phyloP scores from a whole-genome alignment of 2,888 invertebrate genomes.

The Drosophila tanythrix region DNA sequence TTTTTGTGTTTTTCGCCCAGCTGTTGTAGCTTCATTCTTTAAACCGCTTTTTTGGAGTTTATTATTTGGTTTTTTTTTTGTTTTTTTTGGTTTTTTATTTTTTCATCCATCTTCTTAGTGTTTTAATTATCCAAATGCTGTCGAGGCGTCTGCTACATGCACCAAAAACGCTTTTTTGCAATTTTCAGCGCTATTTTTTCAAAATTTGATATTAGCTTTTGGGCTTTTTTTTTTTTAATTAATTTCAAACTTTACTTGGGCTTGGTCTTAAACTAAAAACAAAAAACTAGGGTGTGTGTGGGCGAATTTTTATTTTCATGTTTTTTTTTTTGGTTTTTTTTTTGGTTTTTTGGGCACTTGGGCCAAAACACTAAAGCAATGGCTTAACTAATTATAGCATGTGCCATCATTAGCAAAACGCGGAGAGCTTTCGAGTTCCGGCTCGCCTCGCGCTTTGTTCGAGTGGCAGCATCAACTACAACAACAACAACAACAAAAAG shows the following conservation, averaged over 20 bases:
- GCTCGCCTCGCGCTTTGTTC: conserved; percentile 52
- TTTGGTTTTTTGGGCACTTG: conserved; percentile 45
- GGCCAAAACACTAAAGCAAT: conserved; percentile 39
- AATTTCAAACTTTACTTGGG: conserved; percentile 29
- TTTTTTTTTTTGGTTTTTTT: conserved; percentile 9
- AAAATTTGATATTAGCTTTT: conserved; percentile 23
- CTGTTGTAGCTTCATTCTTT: conserved; percentile 19
- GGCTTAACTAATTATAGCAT: conserved; percentile 70
- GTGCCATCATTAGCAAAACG: conserved; percentile 51
- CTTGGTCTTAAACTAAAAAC: not conserved
- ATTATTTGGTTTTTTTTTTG: not conserved
- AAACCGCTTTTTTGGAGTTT: conserved; percentile 19
- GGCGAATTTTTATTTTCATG: conserved; percentile 6
- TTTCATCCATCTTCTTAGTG: conserved; percentile 27
- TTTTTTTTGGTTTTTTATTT: conserved; percentile 12
- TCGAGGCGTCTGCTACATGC: conserved; percentile 59
- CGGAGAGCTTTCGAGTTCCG: conserved; percentile 57
- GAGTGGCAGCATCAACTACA: conserved; percentile 17
- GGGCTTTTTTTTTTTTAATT: conserved; percentile 25
- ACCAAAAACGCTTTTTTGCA: conserved; percentile 64
- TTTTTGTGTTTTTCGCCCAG: conserved; percentile 31
- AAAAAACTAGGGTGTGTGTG: conserved; percentile 11
- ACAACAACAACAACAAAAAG: conserved; percentile 22
- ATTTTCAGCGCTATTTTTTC: conserved; percentile 36
- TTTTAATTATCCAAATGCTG: conserved; percentile 72